Base-by-base conservation (phyloP, 2,888 invertebrate species). In the Mactromeris polynyma region DNA sequence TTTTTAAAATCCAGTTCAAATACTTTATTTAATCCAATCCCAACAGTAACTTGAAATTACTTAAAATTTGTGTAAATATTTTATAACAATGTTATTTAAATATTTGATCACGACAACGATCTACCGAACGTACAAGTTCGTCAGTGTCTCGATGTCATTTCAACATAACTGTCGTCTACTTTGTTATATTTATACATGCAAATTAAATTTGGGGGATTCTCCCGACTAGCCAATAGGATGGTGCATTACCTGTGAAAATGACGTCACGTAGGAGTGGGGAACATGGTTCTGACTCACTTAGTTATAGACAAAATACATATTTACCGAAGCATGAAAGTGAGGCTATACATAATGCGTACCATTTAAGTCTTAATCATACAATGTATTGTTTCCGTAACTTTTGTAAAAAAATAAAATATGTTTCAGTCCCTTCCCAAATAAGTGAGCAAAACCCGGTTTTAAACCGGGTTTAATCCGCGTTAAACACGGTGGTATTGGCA, bases 181-280 rank as follows among this genome's bases (percentile, higher is more conserved):
- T 64, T 42, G n/a, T 31, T 46, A 17, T 80, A 46, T 81, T 33
- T 81, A 81, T 81, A 36, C 58, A 54, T 81, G 81, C 64, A 82
- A 82, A 82, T 82, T 82, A 82, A 26, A 38, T 40, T 64, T 4
- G 64, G 40, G 64, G 82, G 82, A 64, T 64, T 82, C 40, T 58
- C 82, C 26, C 17, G 26, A 26, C 11, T 38, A 26, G 31, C 82
- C 82, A 82, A 82, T 82, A 9, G 26, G 64, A 81, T 36, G 40
- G 38, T 38, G 64, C 19, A n/a, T 73, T 64, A 82, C 82, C 82
- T 82, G 82, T 82, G 26, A 40, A 73, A n/a, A 64, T 82, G 82
- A 82, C 82, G 82, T 82, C 82, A 82, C 64, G 26, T 26, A 40
- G 82, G 82, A 33, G 73, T 33, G 73, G 31, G 21, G 58, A n/a